These are phyloP conservation scores for Polydrusus cervinus DNA, from an alignment of 2,888 invertebrate species.

Conservation along the genomic window DNA sequence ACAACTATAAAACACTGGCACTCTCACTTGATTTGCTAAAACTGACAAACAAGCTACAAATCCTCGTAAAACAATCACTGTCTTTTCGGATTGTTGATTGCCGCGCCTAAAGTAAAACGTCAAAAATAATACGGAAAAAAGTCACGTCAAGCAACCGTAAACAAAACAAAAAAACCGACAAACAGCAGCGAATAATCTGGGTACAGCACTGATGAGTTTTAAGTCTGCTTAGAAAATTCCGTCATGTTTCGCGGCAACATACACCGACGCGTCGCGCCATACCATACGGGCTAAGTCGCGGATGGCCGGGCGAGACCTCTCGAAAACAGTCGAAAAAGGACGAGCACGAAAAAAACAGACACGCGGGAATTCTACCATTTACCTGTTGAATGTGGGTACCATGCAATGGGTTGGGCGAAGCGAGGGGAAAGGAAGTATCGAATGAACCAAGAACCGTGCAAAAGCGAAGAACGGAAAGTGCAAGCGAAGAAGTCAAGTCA, in stretches of 20 bases:
- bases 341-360: constrained; percentile 51
- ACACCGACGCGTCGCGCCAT: constrained; percentile 53
- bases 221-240: constrained; percentile 46
- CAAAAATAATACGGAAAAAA: constrained; percentile 19
- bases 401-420: constrained; percentile 18
- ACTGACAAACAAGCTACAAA: not conserved
- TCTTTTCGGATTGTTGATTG: not conserved
- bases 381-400: constrained; percentile 50
- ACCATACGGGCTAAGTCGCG: constrained; percentile 51
- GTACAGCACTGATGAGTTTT: constrained; percentile 46
- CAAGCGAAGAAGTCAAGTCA: constrained; percentile 42
- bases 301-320: constrained; percentile 49
- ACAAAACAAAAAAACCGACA: constrained; percentile 40
- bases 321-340: constrained; percentile 53
- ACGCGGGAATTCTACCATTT: constrained; percentile 49
- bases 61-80: constrained; percentile 1
- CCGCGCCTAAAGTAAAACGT: constrained; percentile 24
- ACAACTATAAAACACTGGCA: constrained; percentile 21
- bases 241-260: constrained; percentile 47
- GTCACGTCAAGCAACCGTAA: constrained; percentile 37
- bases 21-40: constrained; percentile 11
- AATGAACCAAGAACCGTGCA: constrained; percentile 34
- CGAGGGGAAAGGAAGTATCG: constrained; percentile 37
- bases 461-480: constrained; percentile 50
- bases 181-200: constrained; percentile 39